Conservation (phyloP, 2,113 vertebrate species). For the Microtus ochrogaster region DNA sequence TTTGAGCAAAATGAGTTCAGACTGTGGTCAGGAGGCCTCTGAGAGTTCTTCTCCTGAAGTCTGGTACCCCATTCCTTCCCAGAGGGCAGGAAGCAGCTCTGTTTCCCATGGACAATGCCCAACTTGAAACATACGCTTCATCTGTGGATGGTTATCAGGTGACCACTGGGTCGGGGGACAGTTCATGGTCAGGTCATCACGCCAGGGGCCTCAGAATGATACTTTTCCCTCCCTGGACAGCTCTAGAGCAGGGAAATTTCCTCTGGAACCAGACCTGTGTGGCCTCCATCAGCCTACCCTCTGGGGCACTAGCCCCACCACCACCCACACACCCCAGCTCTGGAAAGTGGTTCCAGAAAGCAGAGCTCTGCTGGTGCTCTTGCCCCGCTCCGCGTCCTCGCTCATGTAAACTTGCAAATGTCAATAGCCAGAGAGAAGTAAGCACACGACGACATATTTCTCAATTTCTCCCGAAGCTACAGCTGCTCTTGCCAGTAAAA, state of each 20-base stretch:
- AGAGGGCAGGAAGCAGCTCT: background rate
- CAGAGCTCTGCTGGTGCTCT: background rate
- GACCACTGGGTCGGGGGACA: background rate
- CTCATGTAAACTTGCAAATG: slow-evolving; percentile 52
- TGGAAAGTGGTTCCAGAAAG: background rate
- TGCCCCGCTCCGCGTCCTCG: background rate
- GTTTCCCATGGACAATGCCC: background rate
- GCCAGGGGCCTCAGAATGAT: background rate
- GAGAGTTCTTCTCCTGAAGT: background rate
- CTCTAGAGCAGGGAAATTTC: background rate
- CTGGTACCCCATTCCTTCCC: background rate
- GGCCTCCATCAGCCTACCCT: background rate
- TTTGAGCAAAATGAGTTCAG: background rate
- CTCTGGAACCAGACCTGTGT: background rate
- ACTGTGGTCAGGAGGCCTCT: background rate
- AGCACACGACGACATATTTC: slow-evolving; percentile 51
- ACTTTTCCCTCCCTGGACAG: background rate
- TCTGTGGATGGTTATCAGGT: background rate
- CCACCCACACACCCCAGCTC: fast-evolving
- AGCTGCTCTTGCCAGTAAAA: slow-evolving; percentile 67
- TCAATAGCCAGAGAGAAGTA: slow-evolving; percentile 66
- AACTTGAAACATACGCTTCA: background rate
- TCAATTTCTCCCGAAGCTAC: slow-evolving; percentile 48
- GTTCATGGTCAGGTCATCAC: background rate
- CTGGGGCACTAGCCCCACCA: background rate